phyloP scores from a whole-genome alignment of 2,888 invertebrate genomes.

The Ceriagrion tenellum region DNA sequence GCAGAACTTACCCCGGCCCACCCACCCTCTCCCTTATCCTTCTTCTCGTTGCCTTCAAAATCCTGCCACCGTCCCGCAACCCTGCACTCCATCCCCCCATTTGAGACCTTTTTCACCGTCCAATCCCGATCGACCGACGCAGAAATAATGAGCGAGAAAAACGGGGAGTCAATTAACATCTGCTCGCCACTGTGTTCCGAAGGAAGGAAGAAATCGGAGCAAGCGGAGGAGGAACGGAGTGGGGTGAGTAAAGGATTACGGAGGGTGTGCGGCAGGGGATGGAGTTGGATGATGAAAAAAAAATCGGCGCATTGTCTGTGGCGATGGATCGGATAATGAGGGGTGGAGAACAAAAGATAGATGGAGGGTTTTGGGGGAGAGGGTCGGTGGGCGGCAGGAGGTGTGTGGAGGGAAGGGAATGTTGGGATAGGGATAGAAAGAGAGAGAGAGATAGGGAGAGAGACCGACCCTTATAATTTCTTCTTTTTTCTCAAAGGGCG shows the following conservation, averaged over 20 bases:
- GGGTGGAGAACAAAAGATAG: slow-evolving; percentile 20
- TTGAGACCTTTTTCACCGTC: not conserved
- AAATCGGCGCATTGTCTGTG: slow-evolving; percentile 27
- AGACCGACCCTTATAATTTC: not conserved
- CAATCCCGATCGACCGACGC: not conserved
- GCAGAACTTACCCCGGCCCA: too few species aligned
- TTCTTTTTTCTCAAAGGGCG: slow-evolving; percentile 35
- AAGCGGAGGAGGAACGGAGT: not conserved
- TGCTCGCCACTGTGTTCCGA: slow-evolving; percentile 28
- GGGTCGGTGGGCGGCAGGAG: not conserved
- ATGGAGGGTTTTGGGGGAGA: not conserved
- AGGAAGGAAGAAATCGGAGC: slow-evolving; percentile 2
- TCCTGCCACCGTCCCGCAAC: not conserved
- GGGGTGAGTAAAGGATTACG: not conserved
- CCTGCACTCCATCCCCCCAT: not conserved
- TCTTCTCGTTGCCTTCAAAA: not conserved
- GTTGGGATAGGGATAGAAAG: not conserved
- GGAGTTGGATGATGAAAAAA: not conserved
- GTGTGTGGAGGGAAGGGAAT: not conserved
- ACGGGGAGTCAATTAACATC: slow-evolving; percentile 56
- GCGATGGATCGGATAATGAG: slow-evolving; percentile 55
- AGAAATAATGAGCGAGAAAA: slow-evolving; percentile 56
- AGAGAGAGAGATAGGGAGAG: slow-evolving; percentile 5
- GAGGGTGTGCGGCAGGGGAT: not conserved
- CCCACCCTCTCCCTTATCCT: not conserved